Evolutionary conservation across 2,113 vertebrate species (phyloP), one percentile per base, ranked within the genome.

Genomic region (Centropus bengalensis): DNA sequence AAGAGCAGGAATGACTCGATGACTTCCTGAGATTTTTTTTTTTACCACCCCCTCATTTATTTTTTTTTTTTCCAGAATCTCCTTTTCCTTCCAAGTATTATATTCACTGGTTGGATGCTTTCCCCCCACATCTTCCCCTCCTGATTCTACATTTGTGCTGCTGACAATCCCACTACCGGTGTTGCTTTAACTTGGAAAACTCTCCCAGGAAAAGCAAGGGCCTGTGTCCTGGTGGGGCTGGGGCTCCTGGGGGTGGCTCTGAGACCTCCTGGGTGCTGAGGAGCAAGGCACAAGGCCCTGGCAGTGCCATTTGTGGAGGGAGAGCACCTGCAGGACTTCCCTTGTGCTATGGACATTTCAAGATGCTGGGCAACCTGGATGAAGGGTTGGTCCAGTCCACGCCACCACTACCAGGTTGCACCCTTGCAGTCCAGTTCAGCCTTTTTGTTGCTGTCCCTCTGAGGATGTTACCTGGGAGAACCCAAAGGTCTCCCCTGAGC

Each of bases 51-150:
- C 93, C 96, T 89, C 82, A 59, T 91, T 93, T 92, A 86, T 92
- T 33, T 33, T 91, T 94, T 94, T 94, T 93, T 91, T 95, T 75
- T 12, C 19, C 7, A 12, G 92, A 82, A 88, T 93, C 94, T 94
- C 90, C 94, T 95, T 97, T 97, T 97, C 96, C 96, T 96, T 95
- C 96, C 96, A 96, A 97, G 91, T 97, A 95, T 97, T 96, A 95
- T 96, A 71, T 95, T 96, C 70, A 1, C 71, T 88, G 71, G 80
- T 96, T 96, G 95, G 96, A 96, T 96, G 79, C 89, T 94, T 96
- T 94, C 79, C 93, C 82, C 75, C 89, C 52, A 70, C 95, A 92
- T 96, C 95, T 95, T 95, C 96, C 94, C 94, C 94, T 95, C 76
- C 79, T 88, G 93, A 82, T 91, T 93, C 87, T 96, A 87, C 93